Percentiles rank a stretch among this genome's conserved stretches.
phyloP scores from a whole-genome alignment of 2,797 vertebrate genomes.

The Okamejei kenojei region DNA sequence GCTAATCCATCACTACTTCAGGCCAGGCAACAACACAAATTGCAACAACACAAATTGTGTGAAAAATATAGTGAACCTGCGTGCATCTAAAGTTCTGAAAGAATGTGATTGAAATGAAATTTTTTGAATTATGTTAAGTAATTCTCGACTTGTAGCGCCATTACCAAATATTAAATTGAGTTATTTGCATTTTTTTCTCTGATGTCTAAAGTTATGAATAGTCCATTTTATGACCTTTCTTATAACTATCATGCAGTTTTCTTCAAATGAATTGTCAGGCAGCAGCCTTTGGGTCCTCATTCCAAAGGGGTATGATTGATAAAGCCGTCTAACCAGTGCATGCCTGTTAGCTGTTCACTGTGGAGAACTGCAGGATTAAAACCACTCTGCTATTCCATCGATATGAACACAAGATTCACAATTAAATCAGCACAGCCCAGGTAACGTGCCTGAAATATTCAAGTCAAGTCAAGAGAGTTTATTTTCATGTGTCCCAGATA shows the following conservation, averaged over 20 bases:
- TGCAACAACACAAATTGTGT: too few species aligned
- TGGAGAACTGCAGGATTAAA: not conserved
- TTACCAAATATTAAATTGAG: not conserved
- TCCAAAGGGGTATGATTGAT: not conserved
- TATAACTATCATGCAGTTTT: not conserved
- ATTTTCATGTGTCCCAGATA: too few species aligned
- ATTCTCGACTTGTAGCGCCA: not conserved
- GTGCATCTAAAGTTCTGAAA: not conserved
- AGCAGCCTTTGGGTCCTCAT: not conserved
- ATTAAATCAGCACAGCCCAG: not conserved
- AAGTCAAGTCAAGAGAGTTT: too few species aligned
- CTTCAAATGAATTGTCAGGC: not conserved
- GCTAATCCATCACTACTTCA: not conserved
- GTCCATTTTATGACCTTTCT: too few species aligned
- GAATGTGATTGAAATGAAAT: too few species aligned
- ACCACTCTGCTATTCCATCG: not conserved
- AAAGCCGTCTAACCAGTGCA: not conserved
- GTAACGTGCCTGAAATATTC: not conserved
- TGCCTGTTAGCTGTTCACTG: not conserved
- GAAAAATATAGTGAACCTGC: not conserved
- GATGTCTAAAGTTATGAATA: too few species aligned
- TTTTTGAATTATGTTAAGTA: too few species aligned
- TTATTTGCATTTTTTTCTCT: not conserved
- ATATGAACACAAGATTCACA: too few species aligned
- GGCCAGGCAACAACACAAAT: not conserved